Evolutionary conservation across 2,797 vertebrate species (phyloP).

Genomic region (Sylvia borin): DNA sequence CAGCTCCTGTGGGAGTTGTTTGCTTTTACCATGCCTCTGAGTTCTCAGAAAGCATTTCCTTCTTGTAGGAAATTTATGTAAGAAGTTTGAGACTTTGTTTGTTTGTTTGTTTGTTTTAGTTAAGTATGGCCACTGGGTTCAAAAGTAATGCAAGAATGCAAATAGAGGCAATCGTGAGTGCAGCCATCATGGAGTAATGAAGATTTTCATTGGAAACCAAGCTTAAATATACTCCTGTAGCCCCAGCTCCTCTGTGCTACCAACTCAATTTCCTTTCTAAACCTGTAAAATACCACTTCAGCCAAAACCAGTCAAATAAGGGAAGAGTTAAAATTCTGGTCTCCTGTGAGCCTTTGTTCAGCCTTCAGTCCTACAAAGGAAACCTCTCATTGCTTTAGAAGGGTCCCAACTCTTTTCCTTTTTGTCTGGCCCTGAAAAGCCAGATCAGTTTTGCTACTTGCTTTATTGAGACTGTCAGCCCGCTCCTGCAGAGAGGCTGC

Average conservation of each 20-base stretch:
- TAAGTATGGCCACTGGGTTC: neutral
- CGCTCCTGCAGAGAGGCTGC: neutral
- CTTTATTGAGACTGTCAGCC: constrained; percentile 43
- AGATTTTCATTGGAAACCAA: constrained; percentile 29
- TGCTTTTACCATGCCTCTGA: neutral
- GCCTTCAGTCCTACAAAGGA: constrained; percentile 20
- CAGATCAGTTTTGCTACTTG: constrained; percentile 13
- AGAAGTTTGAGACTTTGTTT: neutral
- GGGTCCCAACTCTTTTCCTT: neutral
- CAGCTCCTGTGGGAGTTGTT: neutral
- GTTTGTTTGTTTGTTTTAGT: neutral
- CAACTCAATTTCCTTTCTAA: neutral
- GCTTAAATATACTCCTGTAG: constrained; percentile 1
- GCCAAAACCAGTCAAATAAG: neutral
- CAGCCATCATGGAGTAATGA: neutral
- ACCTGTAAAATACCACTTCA: neutral
- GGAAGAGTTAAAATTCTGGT: constrained; percentile 13
- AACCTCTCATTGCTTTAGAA: neutral
- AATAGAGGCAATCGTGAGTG: neutral
- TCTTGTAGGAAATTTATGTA: neutral
- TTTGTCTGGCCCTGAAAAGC: constrained; percentile 47
- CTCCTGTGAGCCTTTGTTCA: neutral
- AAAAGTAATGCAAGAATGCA: neutral
- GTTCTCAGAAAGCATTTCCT: neutral
- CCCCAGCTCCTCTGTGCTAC: neutral